phyloP scores from a whole-genome alignment of 2,888 invertebrate genomes.

The Periphyllus acericola region DNA sequence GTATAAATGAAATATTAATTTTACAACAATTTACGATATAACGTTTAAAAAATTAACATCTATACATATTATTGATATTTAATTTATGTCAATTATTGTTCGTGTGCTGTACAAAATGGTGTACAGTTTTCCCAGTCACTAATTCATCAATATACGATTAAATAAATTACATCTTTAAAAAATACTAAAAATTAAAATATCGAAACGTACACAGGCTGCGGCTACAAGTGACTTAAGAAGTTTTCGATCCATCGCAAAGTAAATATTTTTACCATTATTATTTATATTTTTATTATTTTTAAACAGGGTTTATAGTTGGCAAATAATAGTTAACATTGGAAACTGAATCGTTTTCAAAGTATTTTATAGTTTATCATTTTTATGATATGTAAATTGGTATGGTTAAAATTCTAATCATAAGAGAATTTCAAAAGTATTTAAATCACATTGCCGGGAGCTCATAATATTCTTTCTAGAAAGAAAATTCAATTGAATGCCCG shows the following conservation, averaged over 20 bases:
- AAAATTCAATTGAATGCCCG: background rate
- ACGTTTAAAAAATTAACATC: background rate
- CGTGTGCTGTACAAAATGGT: background rate
- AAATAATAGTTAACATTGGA: background rate
- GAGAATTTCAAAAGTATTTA: constrained; percentile 5
- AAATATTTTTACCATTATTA: background rate
- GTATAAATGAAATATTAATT: background rate
- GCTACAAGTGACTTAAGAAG: background rate
- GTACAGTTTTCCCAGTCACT: background rate
- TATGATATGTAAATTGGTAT: constrained; percentile 52
- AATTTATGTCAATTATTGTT: background rate
- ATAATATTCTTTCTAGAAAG: background rate
- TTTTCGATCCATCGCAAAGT: background rate
- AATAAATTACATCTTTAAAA: too few relatives aligned
- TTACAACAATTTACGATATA: background rate
- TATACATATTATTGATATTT: background rate
- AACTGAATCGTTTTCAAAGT: background rate
- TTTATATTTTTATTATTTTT: background rate
- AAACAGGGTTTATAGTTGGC: background rate
- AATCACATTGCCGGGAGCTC: background rate
- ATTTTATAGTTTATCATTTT: background rate
- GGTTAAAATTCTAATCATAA: constrained; percentile 16
- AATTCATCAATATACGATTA: background rate
- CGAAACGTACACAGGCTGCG: background rate
- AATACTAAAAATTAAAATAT: background rate